Evolutionary conservation across 2,113 vertebrate genomes (phyloP).

Genomic region (Prolemur simus): DNA sequence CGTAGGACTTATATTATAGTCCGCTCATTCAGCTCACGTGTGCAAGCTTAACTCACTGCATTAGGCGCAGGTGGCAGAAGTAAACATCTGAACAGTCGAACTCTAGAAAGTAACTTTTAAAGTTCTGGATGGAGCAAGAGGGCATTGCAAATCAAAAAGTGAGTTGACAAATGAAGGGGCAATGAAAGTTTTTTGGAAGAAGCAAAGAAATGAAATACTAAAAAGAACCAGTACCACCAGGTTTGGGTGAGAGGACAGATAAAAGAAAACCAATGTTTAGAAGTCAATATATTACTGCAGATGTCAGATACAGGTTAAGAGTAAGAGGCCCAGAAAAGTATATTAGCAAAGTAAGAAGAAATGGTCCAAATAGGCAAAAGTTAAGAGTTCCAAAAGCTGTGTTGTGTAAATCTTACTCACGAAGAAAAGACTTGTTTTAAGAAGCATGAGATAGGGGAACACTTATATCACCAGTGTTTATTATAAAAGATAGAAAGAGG

Average conservation of each 20-base stretch:
- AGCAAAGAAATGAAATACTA: neutral
- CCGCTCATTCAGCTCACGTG: neutral
- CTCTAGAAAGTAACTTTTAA: neutral
- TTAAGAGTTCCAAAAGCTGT: neutral
- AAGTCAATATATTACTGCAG: neutral
- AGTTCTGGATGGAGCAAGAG: neutral
- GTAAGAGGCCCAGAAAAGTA: neutral
- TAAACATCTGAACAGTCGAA: neutral
- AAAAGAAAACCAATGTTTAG: neutral
- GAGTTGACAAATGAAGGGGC: neutral
- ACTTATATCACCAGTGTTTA: neutral
- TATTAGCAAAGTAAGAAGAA: neutral
- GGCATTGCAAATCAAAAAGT: neutral
- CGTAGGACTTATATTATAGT: neutral
- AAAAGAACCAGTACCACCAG: neutral
- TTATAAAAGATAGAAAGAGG: neutral
- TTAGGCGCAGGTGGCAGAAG: neutral
- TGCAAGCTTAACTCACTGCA: neutral
- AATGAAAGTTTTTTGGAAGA: neutral
- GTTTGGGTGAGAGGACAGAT: neutral
- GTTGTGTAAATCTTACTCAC: neutral
- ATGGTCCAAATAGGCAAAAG: too few relatives aligned
- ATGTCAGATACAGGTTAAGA: neutral
- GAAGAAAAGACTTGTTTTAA: neutral
- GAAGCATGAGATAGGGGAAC: neutral